Base-by-base conservation (phyloP, 1,140 invertebrate species). In the Thrips palmi region DNA sequence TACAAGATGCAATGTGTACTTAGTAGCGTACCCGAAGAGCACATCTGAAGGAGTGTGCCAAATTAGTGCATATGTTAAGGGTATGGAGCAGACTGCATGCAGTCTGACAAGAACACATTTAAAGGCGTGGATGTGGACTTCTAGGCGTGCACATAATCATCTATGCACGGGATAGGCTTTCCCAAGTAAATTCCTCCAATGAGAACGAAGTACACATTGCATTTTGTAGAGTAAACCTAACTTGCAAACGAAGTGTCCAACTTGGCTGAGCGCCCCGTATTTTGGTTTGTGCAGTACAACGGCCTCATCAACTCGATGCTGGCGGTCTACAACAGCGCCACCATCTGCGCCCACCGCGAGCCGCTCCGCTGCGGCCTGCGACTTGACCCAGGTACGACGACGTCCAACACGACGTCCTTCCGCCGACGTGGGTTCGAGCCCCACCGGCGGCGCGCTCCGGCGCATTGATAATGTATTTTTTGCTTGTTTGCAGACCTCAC, bases 241-340 rank as follows among this genome's bases (percentile, higher is more conserved):
- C 5, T 12, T 33, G 33, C 11, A 33, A 19, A 39, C 33, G 10
- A 14, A 31, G n/a, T 24, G 11, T 24, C n/a, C n/a, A n/a, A n/a
- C n/a, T n/a, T n/a, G n/a, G n/a, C n/a, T n/a, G 24, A 27, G 20
- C 25, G 30, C 15, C 34, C 25, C 25, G 34, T 33, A 33, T 45
- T 46, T 48, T 43, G 47, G 47, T 47, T 40, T 39, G 65, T 65
- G 2, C 59, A 88, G 83, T 85, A 86, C 54, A 85, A 85, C 56
- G 67, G 78, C 12, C 56, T 87, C 12, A 74, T 83, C 40, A 83
- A 86, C 49, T 77, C 86, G 46, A 89, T 92, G 85, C 59, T 87
- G 24, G 72, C 77, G 2, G 74, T 87, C 11, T 91, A 86, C 59
- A 85, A 86, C 49, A 73, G 68, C n/a, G 83, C 83, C 1, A 77